Evolutionary conservation across 2,113 vertebrate species (phyloP), one percentile per base, ranked within the genome.

Genomic region (Eulemur rufifrons): DNA sequence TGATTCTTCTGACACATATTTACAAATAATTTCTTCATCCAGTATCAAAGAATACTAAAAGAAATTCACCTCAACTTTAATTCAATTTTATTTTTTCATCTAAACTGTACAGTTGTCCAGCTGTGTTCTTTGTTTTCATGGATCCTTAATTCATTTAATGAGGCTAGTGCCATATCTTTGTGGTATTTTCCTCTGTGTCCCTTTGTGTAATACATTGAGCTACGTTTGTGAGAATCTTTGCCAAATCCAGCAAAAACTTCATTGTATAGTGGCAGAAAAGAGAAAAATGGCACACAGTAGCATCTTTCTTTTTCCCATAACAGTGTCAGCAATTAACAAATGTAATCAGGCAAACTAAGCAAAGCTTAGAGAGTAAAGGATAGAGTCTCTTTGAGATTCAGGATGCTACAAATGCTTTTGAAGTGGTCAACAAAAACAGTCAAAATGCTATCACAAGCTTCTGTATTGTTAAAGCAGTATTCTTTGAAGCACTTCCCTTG

Each of bases 141-240:
- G 37, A 86, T 95, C 52, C 47, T 85, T 81, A 89, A 85, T 89
- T 89, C 20, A 83, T 61, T 39, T 81, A 88, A 86, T 63, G 39
- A 93, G 32, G 69, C 3, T 47, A 71, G 13, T 92, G 25, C 23
- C 21, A 63, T 91, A 83, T 69, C 15, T 96, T 91, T 91, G 27
- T 27, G 61, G 25, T 63, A 83, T 86, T 96, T 94, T 85, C 93
- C 39, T 85, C 71, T 89, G 89, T 95, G 63, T 86, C 25, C 50
- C 64, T 73, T 91, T 86, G 42, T 93, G 84, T 91, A 68, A 94
- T 29, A 95, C 69, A 91, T 0, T 89, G 86, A 93, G 34, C 68
- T 95, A 66, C 56, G 39, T 89, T 95, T 97, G 66, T 89, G 54
- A 94, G 73, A 91, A 69, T 64, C 80, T 86, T 95, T 97, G 94